Base-by-base conservation (phyloP, 2,113 vertebrate genomes). In the Pipa parva region DNA sequence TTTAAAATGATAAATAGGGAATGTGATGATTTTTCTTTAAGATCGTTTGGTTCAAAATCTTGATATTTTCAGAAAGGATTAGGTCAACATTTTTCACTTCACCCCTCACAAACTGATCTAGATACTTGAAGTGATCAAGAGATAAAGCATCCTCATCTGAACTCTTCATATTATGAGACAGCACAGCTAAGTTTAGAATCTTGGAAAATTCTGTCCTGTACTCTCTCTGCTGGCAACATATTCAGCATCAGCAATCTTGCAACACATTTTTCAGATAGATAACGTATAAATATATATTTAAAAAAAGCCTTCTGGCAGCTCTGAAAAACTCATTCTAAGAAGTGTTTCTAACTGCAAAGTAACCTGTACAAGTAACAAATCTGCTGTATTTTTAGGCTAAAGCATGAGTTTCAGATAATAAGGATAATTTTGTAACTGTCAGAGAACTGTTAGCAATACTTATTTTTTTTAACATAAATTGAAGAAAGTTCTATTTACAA, bases 211-310 rank as follows among this genome's bases (percentile, higher is more conserved):
- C 7, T 24, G 24, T 21, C 17, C 7, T 49, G 42, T 10, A 7
- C 18, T 1, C 20, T 33, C 12, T 36, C 7, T 49, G 8, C 31
- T 50, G 48, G 21, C 45, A 26, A 5, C 1, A 4, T 17, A 68
- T 24, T 24, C 25, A 29, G 42, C 17, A 37, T 59, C 22, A 13
- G 7, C 18, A 5, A 39, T 69, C 57, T 59, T 33, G n/a, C 59
- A 21, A 51, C 28, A 59, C 45, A 12, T 10, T 15, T 45, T 50
- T 59, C 28, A 59, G 33, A 56, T 57, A 6, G 45, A 52, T 29
- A 49, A 17, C 50, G 22, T 68, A 59, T 68, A 66, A 57, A 56
- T 66, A 68, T 59, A 50, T n/a, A n/a, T n/a, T n/a, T 59, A 39
- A 59, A 68, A 59, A 50, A 50, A 39, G 18, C n/a, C 56, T 68